phyloP scores from a whole-genome alignment of 2,888 invertebrate genomes.

The Monopis laevigella region DNA sequence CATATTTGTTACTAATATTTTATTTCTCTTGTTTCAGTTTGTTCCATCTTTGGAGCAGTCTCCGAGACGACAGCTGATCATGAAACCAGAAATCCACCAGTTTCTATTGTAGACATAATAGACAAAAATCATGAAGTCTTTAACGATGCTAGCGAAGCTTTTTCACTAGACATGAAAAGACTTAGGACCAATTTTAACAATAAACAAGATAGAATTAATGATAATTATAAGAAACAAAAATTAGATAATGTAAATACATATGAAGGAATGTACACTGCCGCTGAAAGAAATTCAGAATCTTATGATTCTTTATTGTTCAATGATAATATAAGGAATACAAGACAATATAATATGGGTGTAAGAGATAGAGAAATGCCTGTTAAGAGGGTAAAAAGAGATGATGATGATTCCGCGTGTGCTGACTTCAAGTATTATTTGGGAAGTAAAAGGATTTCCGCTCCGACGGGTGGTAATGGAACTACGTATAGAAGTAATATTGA shows the following conservation, averaged over 20 bases:
- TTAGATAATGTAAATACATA: slow-evolving; percentile 14
- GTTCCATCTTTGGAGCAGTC: slow-evolving; percentile 34
- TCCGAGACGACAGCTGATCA: slow-evolving; percentile 40
- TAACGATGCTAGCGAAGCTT: not conserved
- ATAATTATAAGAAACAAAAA: slow-evolving; percentile 13
- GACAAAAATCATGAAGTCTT: not conserved
- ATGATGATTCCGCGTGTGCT: slow-evolving; percentile 31
- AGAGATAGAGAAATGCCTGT: not conserved
- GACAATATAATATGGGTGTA: slow-evolving; percentile 9
- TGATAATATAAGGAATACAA: slow-evolving; percentile 2
- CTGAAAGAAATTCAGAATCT: too few species aligned
- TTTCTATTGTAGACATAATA: not conserved
- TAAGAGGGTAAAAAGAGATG: slow-evolving; percentile 10
- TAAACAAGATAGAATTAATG: slow-evolving; percentile 18
- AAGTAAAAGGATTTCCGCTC: slow-evolving; percentile 32
- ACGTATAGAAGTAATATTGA: slow-evolving; percentile 38
- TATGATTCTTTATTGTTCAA: too few species aligned
- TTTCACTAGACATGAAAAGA: slow-evolving; percentile 2
- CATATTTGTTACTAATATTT: not conserved
- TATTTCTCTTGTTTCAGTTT: slow-evolving; percentile 41
- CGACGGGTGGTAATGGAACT: slow-evolving; percentile 29
- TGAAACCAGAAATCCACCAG: slow-evolving; percentile 18
- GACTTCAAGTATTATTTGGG: slow-evolving; percentile 25
- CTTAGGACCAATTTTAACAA: slow-evolving; percentile 28
- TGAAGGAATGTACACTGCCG: slow-evolving; percentile 28